A percentile compares a stretch with the other conserved stretches of the same genome.
Conservation (phyloP, 2,797 vertebrate genomes). For the Anisognathus igniventris region DNA sequence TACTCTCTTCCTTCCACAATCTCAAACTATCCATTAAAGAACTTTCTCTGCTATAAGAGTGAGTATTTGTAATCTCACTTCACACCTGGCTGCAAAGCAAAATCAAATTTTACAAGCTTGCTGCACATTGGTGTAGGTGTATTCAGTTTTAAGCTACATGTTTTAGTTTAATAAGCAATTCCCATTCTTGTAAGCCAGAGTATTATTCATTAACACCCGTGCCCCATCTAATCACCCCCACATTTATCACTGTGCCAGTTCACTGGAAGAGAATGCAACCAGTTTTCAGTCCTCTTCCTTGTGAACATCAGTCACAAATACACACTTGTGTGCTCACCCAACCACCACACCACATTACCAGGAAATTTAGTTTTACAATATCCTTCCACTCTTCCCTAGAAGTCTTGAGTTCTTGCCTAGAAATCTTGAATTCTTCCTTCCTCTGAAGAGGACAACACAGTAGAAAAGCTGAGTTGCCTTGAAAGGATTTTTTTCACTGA, state of each 20-base stretch:
- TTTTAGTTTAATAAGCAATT: background rate
- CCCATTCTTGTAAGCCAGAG: background rate
- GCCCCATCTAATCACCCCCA: background rate
- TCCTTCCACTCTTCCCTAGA: background rate
- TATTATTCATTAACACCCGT: background rate
- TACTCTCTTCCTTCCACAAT: background rate
- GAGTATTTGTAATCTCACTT: background rate
- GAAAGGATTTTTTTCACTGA: background rate
- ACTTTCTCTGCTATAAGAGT: background rate
- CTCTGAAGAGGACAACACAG: background rate
- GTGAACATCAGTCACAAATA: background rate
- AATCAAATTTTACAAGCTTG: background rate
- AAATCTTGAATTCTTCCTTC: background rate
- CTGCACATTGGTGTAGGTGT: background rate
- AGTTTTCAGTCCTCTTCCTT: background rate
- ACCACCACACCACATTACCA: background rate
- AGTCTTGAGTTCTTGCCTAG: background rate
- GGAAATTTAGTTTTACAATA: background rate
- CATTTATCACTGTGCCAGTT: background rate
- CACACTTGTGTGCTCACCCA: fast-evolving
- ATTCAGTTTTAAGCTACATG: background rate
- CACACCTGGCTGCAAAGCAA: background rate
- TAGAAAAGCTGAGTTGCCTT: background rate
- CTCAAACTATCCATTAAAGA: background rate
- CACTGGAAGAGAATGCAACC: background rate